Base-by-base conservation (phyloP, 2,113 vertebrate species). In the Ranitomeya imitator region DNA sequence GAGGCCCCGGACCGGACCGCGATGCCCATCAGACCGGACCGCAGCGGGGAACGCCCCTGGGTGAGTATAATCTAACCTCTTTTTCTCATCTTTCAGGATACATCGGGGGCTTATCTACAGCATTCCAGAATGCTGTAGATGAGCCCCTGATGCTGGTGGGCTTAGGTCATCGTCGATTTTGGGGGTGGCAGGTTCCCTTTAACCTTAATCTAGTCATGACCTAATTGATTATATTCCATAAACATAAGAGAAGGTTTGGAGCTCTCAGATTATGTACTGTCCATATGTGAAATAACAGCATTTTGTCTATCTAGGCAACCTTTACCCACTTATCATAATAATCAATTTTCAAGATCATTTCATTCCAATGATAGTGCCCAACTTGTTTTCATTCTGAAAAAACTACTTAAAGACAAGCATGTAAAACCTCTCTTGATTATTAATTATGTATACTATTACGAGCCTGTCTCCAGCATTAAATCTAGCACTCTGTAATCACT, bases 381-480 rank as follows among this genome's bases (percentile, higher is more conserved):
- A 54, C 18, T 9, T 83, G 60, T 83, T 83, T 69, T 54, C 81
- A 51, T 54, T 54, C 61, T 69, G 81, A n/a, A 83, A 0, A 69
- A 69, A 69, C 37, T 15, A 31, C 23, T 80, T 60, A 80, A 54
- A 83, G 45, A 54, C 63, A 69, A 83, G 81, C 54, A 83, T 60
- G 60, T 79, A 79, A 67, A 67, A 79, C 76, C 60, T 57, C n/a
- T 4, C 74, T 14, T 79, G 85, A 86, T 79, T 86, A 60, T 86
- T 86, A 79, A 79, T 86, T 86, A 79, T 86, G 23, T 67, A 37
- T 83, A 69, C 81, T 67, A 67, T 86, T 79, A 79, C 15, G 55
- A 69, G 26, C 55, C 63, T 80, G 31, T 79, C 60, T 87, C 45
- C 23, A 57, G 71, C 37, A 84, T 76, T 74, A 74, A 63, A 77